Conservation (phyloP, 2,113 vertebrate genomes). For the Siniperca chuatsi region DNA sequence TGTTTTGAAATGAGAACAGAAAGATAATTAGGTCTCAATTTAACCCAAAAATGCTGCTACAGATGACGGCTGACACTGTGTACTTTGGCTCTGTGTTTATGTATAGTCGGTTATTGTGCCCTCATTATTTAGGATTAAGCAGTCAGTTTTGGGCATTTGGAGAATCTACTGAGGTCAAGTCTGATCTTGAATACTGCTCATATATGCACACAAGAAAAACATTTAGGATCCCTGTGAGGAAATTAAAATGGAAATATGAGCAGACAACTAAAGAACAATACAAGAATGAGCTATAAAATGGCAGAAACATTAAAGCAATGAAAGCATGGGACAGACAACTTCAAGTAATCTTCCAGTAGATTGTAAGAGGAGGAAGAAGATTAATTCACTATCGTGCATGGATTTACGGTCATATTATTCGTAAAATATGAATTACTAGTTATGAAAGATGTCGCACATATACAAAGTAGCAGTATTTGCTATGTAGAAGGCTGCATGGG, state of each 20-base stretch:
- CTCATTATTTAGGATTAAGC: neutral
- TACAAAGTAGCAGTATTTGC: neutral
- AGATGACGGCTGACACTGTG: neutral
- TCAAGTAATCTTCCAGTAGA: neutral
- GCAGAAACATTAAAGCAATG: neutral
- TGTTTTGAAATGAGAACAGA: neutral
- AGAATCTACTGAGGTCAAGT: neutral
- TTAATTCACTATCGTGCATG: neutral
- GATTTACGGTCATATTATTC: neutral
- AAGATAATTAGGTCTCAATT: neutral
- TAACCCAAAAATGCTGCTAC: neutral
- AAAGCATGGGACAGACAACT: neutral
- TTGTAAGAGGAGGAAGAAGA: neutral
- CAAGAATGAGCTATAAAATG: neutral
- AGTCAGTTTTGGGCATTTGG: neutral
- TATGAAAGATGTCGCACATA: neutral
- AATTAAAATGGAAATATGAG: neutral
- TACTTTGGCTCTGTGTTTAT: neutral
- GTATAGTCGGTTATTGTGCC: neutral
- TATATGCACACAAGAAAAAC: neutral
- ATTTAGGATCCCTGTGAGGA: neutral
- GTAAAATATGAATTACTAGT: neutral
- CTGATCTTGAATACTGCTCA: neutral
- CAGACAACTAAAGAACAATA: neutral
- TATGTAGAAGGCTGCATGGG: neutral